Evolutionary conservation across 30 jellyfish, hydroid and myxozoan species (phyloP).

Genomic region (Chironex yamaguchii): DNA sequence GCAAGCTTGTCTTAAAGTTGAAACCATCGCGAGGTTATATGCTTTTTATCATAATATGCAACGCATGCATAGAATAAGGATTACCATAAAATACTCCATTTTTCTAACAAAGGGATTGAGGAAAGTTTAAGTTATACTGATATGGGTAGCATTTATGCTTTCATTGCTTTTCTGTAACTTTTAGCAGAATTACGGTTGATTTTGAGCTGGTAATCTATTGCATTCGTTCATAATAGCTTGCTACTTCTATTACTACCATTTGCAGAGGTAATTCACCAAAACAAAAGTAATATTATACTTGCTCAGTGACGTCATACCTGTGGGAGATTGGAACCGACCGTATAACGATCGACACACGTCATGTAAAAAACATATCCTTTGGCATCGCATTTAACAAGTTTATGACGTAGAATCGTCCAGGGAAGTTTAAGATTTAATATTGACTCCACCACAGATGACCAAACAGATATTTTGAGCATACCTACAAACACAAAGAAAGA

Average conservation of each 20-base stretch:
- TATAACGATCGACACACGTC: slow-evolving; percentile 72
- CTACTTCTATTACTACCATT: background rate
- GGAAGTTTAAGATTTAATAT: slow-evolving; percentile 71
- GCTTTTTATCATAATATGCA: too few relatives aligned
- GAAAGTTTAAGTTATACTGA: too few relatives aligned
- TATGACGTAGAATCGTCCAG: slow-evolving; percentile 67
- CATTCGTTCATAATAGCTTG: background rate
- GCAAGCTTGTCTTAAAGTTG: too few relatives aligned
- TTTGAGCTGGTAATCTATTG: background rate
- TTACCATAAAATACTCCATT: too few relatives aligned
- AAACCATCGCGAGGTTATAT: too few relatives aligned
- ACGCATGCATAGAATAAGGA: background rate
- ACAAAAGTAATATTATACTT: background rate
- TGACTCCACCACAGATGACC: slow-evolving; percentile 66
- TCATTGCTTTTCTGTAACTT: too few relatives aligned
- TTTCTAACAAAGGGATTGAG: too few relatives aligned
- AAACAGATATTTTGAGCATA: slow-evolving; percentile 27
- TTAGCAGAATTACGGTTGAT: too few relatives aligned
- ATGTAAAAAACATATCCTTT: slow-evolving; percentile 63
- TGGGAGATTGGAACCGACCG: slow-evolving; percentile 68
- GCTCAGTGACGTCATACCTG: too few relatives aligned
- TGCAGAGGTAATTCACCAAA: background rate
- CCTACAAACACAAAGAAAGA: slow-evolving; percentile 22
- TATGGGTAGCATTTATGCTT: too few relatives aligned
- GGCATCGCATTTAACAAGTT: slow-evolving; percentile 66